Evolutionary conservation across 2,113 vertebrate species (phyloP).

Genomic region (Taurulus bubalis): DNA sequence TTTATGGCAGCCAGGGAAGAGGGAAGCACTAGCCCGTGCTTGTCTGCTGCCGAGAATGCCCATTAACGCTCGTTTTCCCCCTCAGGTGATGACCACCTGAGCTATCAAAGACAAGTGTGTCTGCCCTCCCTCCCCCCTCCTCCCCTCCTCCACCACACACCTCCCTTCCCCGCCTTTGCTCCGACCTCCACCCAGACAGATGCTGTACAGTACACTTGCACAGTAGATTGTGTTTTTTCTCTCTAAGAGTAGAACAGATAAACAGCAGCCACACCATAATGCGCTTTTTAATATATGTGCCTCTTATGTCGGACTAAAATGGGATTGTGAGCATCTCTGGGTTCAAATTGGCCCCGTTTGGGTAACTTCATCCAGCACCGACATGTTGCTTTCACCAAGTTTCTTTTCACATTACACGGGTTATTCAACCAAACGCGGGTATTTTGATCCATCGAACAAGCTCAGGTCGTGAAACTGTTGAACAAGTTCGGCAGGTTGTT

Average conservation of each 20-base stretch:
- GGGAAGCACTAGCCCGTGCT: slow-evolving; percentile 76
- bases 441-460: neutral
- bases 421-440: neutral
- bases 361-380: neutral
- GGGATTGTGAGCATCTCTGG: neutral
- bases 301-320: neutral
- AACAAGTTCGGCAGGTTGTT: neutral
- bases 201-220: slow-evolving; percentile 8
- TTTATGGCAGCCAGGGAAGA: slow-evolving; percentile 69
- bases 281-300: neutral
- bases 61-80: slow-evolving; percentile 75
- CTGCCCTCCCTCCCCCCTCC: slow-evolving; percentile 35
- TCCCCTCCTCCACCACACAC: slow-evolving; percentile 61
- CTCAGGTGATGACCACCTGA: slow-evolving; percentile 83
- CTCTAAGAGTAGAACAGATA: neutral
- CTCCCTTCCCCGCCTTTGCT: slow-evolving; percentile 42
- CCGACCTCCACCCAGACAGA: slow-evolving; percentile 43
- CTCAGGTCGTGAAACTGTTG: neutral
- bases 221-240: neutral
- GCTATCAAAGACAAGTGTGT: slow-evolving; percentile 80
- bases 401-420: neutral
- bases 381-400: neutral
- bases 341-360: neutral
- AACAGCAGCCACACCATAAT: neutral
- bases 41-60: slow-evolving; percentile 80